phyloP scores from a whole-genome alignment of 2,888 invertebrate species.

The Abrostola tripartita region DNA sequence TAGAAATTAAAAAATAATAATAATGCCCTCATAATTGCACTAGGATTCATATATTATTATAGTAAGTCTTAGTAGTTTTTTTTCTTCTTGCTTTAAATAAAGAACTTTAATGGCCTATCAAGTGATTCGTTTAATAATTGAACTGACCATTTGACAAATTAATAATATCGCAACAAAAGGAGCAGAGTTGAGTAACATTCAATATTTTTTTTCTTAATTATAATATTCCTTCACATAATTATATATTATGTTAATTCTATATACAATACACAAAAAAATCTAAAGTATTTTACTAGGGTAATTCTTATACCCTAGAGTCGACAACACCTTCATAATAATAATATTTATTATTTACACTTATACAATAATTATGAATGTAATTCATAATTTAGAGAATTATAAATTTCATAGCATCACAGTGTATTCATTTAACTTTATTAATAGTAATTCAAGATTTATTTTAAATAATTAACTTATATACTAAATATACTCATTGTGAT shows the following conservation, averaged over 20 bases:
- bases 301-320: slow-evolving; percentile 53
- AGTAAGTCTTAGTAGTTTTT: background rate
- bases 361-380: slow-evolving; percentile 54
- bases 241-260: slow-evolving; percentile 52
- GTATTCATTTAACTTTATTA: slow-evolving; percentile 69
- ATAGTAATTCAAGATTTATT: slow-evolving; percentile 49
- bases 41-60: too few species aligned
- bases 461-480: slow-evolving; percentile 39
- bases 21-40: too few species aligned
- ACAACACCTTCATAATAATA: slow-evolving; percentile 48
- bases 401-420: slow-evolving; percentile 85
- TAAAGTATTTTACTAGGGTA: slow-evolving; percentile 60
- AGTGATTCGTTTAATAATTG: background rate
- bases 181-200: slow-evolving; percentile 46
- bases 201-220: slow-evolving; percentile 42
- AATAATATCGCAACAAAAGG: slow-evolving; percentile 38
- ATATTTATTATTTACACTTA: slow-evolving; percentile 55
- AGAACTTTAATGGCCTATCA: background rate
- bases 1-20: too few species aligned
- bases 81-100: slow-evolving; percentile 12
- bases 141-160: slow-evolving; percentile 18
- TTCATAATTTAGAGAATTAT: slow-evolving; percentile 60
- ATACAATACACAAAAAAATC: slow-evolving; percentile 62
- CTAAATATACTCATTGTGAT: slow-evolving; percentile 43
- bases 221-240: slow-evolving; percentile 36